Evolutionary conservation across 2,113 vertebrate species (phyloP).

Genomic region (Cryptomyrus ogoouensis): DNA sequence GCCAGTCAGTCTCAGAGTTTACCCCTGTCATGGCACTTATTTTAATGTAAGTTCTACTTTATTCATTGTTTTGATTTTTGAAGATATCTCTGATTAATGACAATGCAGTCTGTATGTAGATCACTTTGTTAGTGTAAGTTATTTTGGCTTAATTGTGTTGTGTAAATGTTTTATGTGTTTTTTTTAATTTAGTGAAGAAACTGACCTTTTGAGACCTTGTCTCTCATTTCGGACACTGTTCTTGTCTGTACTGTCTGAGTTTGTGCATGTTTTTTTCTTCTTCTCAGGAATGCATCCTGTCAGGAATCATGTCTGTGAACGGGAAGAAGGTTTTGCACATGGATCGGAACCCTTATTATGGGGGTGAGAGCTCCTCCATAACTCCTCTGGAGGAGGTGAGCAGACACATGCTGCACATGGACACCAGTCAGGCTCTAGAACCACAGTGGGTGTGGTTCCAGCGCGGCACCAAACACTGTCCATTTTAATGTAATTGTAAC

Average conservation of each 20-base stretch:
- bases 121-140: background rate
- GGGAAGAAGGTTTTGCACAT: constrained; percentile 89
- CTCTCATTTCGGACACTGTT: background rate
- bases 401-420: background rate
- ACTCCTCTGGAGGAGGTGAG: constrained; percentile 85
- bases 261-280: constrained; percentile 7
- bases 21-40: background rate
- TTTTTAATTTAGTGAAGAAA: background rate
- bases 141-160: background rate
- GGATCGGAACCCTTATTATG: constrained; percentile 89
- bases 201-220: background rate
- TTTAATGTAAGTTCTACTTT: background rate
- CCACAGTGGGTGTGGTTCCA: background rate
- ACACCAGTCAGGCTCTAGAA: background rate
- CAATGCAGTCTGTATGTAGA: background rate
- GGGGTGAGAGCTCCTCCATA: constrained; percentile 87
- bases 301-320: constrained; percentile 89
- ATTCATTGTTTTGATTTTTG: background rate
- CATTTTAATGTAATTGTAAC: background rate
- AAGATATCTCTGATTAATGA: background rate
- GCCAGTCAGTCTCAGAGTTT: background rate
- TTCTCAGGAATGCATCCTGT: constrained; percentile 82
- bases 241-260: background rate
- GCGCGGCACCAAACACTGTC: background rate
- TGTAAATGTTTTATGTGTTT: background rate